Percentiles rank a stretch among this genome's conserved stretches.
Evolutionary conservation across 2,113 vertebrate genomes (phyloP).

Genomic region (Miniopterus natalensis): DNA sequence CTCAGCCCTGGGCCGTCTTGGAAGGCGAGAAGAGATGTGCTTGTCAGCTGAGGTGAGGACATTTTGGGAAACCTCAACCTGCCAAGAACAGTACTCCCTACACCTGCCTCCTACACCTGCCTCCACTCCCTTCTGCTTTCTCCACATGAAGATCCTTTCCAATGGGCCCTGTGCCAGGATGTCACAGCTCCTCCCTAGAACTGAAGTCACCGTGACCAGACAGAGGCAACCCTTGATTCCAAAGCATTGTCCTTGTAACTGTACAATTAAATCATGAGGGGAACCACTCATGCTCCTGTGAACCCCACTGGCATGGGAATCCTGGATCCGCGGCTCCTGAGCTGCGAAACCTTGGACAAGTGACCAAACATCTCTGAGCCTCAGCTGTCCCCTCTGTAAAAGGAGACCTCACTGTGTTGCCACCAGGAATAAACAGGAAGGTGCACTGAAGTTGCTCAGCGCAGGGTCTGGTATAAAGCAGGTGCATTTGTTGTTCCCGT

Average conservation of each 20-base stretch:
- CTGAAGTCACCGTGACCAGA: neutral
- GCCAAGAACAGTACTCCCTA: neutral
- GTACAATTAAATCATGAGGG: neutral
- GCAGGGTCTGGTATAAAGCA: neutral
- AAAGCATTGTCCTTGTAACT: neutral
- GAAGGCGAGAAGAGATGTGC: neutral
- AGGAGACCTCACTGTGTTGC: accelerated
- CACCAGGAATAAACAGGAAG: neutral
- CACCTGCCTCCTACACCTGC: neutral
- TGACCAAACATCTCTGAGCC: neutral
- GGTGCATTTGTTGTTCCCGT: no score
- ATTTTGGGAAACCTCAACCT: neutral
- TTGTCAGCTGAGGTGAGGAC: neutral
- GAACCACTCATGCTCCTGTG: accelerated
- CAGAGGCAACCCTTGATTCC: neutral
- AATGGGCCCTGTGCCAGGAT: neutral
- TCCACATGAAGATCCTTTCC: neutral
- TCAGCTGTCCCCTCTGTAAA: neutral
- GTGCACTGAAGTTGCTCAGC: no score
- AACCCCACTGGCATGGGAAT: neutral
- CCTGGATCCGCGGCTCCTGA: neutral
- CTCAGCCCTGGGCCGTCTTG: neutral
- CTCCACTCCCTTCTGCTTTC: neutral
- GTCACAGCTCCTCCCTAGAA: neutral
- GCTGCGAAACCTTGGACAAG: neutral